Percentiles rank a stretch among this genome's conserved stretches.
These are phyloP conservation scores for Hirtodrosophila confusa DNA, from an alignment of 2,888 invertebrate genomes.

Conservation along the genomic window DNA sequence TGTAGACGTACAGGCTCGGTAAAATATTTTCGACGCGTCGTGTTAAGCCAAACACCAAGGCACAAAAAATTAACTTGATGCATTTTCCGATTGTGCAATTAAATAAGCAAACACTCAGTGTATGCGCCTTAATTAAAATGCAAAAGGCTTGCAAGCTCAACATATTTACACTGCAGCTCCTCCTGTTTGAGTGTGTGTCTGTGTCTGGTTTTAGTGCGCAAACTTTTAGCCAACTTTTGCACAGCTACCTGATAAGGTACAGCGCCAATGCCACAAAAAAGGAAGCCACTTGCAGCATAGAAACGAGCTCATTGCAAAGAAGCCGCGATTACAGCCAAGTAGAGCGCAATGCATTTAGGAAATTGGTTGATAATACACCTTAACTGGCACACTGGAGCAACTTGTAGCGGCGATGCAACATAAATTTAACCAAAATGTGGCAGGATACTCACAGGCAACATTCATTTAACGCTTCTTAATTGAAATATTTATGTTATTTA, in stretches of 20 bases:
- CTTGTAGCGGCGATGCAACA: constrained; percentile 31
- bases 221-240: constrained; percentile 38
- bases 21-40: constrained; percentile 64
- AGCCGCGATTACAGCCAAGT: constrained; percentile 53
- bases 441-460: constrained; percentile 33
- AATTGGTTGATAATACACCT: constrained; percentile 65
- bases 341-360: constrained; percentile 39
- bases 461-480: constrained; percentile 51
- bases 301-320: constrained; percentile 32
- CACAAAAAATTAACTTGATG: constrained; percentile 55
- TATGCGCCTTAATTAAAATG: constrained; percentile 70
- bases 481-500: constrained; percentile 71
- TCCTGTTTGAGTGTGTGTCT: constrained; percentile 23
- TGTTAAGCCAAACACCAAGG: constrained; percentile 65
- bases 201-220: constrained; percentile 37
- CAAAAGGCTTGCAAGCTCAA: constrained; percentile 50
- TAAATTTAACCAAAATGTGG: constrained; percentile 56
- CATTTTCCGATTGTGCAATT: constrained; percentile 76
- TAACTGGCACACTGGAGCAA: constrained; percentile 23
- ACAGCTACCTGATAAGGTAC: constrained; percentile 48
- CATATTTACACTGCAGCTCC: constrained; percentile 46
- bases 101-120: constrained; percentile 69
- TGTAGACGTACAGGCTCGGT: too few relatives aligned
- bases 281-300: constrained; percentile 38
- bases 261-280: constrained; percentile 20